These are phyloP conservation scores for Actinia equina DNA, from an alignment of 64 coral and sea anemone genomes.

Conservation along the genomic window DNA sequence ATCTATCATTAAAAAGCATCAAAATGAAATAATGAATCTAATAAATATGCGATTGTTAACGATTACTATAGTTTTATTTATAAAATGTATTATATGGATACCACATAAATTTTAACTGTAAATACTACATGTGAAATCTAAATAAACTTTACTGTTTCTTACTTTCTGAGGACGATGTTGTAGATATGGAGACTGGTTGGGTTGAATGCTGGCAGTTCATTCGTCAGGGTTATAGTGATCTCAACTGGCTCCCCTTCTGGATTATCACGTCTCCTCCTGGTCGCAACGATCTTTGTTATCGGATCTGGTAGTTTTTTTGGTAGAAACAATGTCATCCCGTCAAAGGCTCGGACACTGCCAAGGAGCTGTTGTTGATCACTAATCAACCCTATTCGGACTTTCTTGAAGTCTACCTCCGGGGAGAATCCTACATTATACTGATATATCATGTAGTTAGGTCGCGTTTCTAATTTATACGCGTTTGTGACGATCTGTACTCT, in stretches of 20 bases:
- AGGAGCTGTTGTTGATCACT: slow-evolving; percentile 57
- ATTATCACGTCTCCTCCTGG: slow-evolving; percentile 31
- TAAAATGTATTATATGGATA: too few species aligned
- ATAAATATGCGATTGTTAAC: too few species aligned
- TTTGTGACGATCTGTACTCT: slow-evolving; percentile 50
- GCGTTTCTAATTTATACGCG: slow-evolving; percentile 55
- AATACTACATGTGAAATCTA: too few species aligned
- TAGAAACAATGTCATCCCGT: slow-evolving; percentile 86
- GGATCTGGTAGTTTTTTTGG: slow-evolving; percentile 62
- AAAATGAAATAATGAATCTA: too few species aligned
- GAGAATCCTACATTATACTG: slow-evolving; percentile 84
- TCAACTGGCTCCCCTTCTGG: slow-evolving; percentile 51
- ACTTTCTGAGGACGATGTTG: slow-evolving; percentile 88
- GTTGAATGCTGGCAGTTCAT: slow-evolving; percentile 53
- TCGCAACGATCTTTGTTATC: slow-evolving; percentile 29
- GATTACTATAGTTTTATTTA: too few species aligned
- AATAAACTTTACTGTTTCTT: background rate
- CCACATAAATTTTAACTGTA: too few species aligned
- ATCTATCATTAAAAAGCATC: too few species aligned
- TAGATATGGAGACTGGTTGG: slow-evolving; percentile 77
- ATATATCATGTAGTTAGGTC: slow-evolving; percentile 52
- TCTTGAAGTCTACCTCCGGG: slow-evolving; percentile 79
- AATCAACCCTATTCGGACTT: slow-evolving; percentile 57
- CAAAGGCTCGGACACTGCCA: slow-evolving; percentile 72
- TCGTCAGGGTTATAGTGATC: slow-evolving; percentile 81